Base-by-base conservation (phyloP, 2,797 vertebrate species). In the Sebastes steindachneri region DNA sequence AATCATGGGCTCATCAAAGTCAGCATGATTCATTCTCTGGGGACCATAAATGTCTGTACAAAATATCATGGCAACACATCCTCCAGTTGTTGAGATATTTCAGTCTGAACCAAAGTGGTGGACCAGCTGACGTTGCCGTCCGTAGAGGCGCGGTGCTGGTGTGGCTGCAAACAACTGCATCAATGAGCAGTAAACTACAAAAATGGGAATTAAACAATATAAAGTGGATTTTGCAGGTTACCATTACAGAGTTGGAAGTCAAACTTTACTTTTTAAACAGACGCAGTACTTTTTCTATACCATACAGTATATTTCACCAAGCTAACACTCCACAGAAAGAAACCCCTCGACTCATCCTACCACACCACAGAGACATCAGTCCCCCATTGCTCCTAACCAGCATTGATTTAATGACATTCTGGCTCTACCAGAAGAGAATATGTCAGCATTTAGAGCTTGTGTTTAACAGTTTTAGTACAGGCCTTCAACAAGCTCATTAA, bases 401-500 rank as follows among this genome's bases (percentile, higher is more conserved):
- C 90, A 77, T 71, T 89, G 90, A 92, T 93, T 91, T 88, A 91
- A 89, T 79, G 84, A 75, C 80, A 78, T 21, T 86, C 58, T 63
- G 85, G 19, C 85, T 79, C 66, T 21, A 72, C 58, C 51, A 70
- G 74, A 66, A 29, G 75, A 86, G 82, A 86, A 86, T 60, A 80
- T 89, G 90, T 88, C 88, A 84, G 82, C 83, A 51, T 82, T 93
- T 90, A 86, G 87, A 60, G 84, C 71, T 81, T 51, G 82, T 85
- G 85, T 91, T 88, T 67, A 89, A 92, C 89, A 87, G 85, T 86
- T 92, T 91, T 86, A 91, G 79, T 54, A 51, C 77, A 72, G 78
- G 80, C 72, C 81, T 88, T 84, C 77, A 89, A 93, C 89, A 91
- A 91, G 86, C 90, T 92, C 90, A 94, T 95, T 94, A 94, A 92